Base-by-base conservation (phyloP, 2,797 vertebrate species). In the Lerista edwardsae region DNA sequence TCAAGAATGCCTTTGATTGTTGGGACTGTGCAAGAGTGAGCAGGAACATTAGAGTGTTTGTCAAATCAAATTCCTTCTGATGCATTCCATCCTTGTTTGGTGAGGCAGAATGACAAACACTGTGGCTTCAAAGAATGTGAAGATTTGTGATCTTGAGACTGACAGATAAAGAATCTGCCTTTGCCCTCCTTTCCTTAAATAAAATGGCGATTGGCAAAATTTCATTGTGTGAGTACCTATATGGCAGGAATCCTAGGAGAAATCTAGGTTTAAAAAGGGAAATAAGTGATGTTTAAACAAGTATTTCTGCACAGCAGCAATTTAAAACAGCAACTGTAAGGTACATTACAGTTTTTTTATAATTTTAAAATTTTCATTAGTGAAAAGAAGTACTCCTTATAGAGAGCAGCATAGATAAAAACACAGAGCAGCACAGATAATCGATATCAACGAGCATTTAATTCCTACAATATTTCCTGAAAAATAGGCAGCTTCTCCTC, bases 1-100 rank as follows among this genome's bases (percentile, higher is more conserved):
- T 86, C 82, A 89, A 87, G 67, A 86, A 86, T 74, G 78, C 23
- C 27, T 47, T 31, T 86, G 44, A 62, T 82, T 90, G 71, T 72
- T 85, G 61, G 23, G 75, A 7, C n/a, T 90, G 41, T 83, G 31
- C 83, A 88, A 80, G 61, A 72, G 36, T 29, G 67, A 0, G 1
- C 31, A 74, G 79, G 36, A 25, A 80, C 3, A 83, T 34, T n/a
- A 34, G 67, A 82, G 31, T 71, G 86, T 10, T 77, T 80, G 80
- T 72, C 83, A 78, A 25, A 84, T n/a, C 51, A 83, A 61, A 81
- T 67, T 57, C 25, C 44, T 0, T 1, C 11, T 6, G 51, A 3
- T 59, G 69, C 79, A 61, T 8, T 80, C 39, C 12, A 10, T 72
- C 14, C 83, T 78, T 62, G 4, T 7, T 57, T 27, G 55, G 1